Evolutionary conservation across 2,888 invertebrate genomes (phyloP), one percentile per base, ranked within the genome.

Genomic region (Zygogramma bicolorata): DNA sequence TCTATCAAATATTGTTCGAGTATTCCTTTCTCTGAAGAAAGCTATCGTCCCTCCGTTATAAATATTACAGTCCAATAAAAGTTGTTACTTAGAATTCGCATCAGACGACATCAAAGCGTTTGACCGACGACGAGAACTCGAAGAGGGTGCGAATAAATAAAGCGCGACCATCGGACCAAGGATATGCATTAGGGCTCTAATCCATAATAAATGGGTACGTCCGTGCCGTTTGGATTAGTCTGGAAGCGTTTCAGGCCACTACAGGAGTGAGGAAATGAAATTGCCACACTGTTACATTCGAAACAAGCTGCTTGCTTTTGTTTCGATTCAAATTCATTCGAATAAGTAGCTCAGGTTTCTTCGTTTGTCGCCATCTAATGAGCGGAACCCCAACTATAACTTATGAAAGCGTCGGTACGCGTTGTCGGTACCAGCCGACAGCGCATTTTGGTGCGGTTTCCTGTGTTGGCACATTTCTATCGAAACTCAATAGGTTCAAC

Each of bases 31-130:
- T 46, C 46, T 10, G 6, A 0, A 27, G 53, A 27, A 53, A 25
- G 7, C 15, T 27, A 15, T 3, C 53, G 22, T 53, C 53, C 53
- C 53, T 53, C 25, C 53, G 53, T 72, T 72, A 73, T 69, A 69
- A 73, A 73, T 73, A 73, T 73, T 66, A 27, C 22, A 73, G 73
- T 66, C 69, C 73, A 73, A 86, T 86, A 86, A 86, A 86, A 86
- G 85, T 86, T 86, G 86, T 85, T 86, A 86, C 86, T 86, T 85
- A 85, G 84, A 83, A 85, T 85, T 86, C 85, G 82, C 82, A 81
- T 83, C 84, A 83, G 84, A 80, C 81, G 83, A 85, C 84, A 85
- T 86, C 85, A 86, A 85, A 86, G 85, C 81, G 82, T 73, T 73
- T 66, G 71, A 73, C 73, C 73, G 53, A 65, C 70, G 70, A 67